A percentile compares a stretch with the other conserved stretches of the same genome.
These are phyloP conservation scores for Actinia tenebrosa DNA, from an alignment of 64 coral and sea anemone genomes.

Conservation along the genomic window DNA sequence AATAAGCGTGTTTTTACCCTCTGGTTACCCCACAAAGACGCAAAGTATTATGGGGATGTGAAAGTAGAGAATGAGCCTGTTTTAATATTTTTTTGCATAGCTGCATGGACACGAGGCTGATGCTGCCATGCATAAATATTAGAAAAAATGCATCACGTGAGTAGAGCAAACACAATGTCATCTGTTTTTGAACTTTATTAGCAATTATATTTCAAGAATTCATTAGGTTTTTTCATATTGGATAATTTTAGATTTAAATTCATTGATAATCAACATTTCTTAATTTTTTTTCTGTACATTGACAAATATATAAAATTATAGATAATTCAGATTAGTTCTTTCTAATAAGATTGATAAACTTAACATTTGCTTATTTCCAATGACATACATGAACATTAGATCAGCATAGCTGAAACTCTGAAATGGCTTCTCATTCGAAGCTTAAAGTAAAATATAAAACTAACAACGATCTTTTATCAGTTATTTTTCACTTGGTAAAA, in stretches of 20 bases:
- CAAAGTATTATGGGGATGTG: too few relatives aligned
- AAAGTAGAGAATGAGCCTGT: too few relatives aligned
- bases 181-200: background rate
- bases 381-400: background rate
- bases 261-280: background rate
- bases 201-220: background rate
- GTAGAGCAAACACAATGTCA: background rate
- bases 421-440: too few relatives aligned
- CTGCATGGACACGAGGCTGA: too few relatives aligned
- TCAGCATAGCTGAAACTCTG: too few relatives aligned
- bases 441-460: too few relatives aligned
- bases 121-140: too few relatives aligned
- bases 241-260: background rate
- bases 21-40: too few relatives aligned
- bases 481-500: too few relatives aligned
- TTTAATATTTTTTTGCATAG: too few relatives aligned
- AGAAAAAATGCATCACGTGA: background rate
- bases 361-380: background rate
- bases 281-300: background rate
- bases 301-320: background rate
- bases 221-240: background rate
- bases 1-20: too few relatives aligned
- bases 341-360: background rate
- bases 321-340: background rate
- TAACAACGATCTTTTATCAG: too few relatives aligned